Conservation (phyloP, 2,113 vertebrate species). For the Phalacrocorax carbo region DNA sequence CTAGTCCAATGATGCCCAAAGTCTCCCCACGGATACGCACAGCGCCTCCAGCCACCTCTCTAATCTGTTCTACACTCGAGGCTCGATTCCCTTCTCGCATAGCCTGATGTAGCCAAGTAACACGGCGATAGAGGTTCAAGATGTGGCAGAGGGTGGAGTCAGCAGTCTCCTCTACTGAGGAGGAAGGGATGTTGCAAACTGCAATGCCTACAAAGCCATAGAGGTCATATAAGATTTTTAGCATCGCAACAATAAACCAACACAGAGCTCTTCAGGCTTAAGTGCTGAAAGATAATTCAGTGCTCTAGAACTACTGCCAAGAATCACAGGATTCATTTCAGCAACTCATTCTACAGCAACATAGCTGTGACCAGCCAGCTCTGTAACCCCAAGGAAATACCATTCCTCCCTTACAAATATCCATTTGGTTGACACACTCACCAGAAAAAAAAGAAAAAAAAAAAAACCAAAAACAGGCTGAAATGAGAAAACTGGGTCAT, state of each 20-base stretch:
- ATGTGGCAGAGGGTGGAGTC: conserved; percentile 91
- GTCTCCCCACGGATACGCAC: conserved; percentile 90
- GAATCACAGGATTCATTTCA: neutral
- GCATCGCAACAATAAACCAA: neutral
- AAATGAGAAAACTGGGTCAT: neutral
- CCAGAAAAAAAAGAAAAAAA: neutral
- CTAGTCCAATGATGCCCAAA: conserved; percentile 88
- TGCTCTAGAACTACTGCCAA: neutral
- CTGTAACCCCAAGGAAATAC: neutral
- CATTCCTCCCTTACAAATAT: neutral
- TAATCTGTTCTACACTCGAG: conserved; percentile 87
- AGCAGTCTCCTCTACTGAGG: conserved; percentile 89
- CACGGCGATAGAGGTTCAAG: conserved; percentile 88
- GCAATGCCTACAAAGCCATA: conserved; percentile 80
- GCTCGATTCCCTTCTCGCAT: conserved; percentile 88
- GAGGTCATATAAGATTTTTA: neutral
- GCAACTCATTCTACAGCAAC: neutral
- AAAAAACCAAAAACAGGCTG: neutral
- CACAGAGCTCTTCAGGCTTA: neutral
- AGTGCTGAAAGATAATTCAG: neutral
- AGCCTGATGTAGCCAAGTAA: conserved; percentile 90
- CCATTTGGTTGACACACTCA: neutral
- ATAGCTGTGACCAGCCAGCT: neutral
- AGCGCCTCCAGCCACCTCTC: conserved; percentile 89
- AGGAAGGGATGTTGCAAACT: conserved; percentile 87